Base-by-base conservation (phyloP, 2,113 vertebrate species). In the Megaceryle maxima region DNA sequence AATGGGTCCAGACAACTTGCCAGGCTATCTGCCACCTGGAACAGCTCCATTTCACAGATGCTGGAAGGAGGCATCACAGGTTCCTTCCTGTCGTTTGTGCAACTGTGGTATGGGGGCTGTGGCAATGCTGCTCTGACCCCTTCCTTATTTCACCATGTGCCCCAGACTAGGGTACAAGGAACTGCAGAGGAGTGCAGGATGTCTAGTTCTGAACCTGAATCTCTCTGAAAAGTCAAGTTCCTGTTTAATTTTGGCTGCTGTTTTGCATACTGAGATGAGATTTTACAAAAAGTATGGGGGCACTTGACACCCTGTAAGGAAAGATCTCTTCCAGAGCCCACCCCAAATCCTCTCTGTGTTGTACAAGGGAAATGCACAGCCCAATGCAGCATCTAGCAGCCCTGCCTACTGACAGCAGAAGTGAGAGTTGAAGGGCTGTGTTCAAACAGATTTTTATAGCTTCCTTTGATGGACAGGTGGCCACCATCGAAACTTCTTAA, bases 1-100 rank as follows among this genome's bases (percentile, higher is more conserved):
- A 87, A 92, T 67, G 62, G 73, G 80, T 86, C 51, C 93, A 96
- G 84, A 94, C 55, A 93, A 91, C 92, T 96, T 96, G 68, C 62
- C 82, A 87, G 93, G 63, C 80, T 94, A 95, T 85, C 64, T 90
- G 87, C 72, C 96, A 95, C 93, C 82, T 97, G 88, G 90, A 97
- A 95, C 50, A 44, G 50, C 41, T 94, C 90, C 89, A 88, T 68
- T 84, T 90, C 0, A 0, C 44, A 90, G 83, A 83, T 66, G 48
- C 63, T 86, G 64, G 62, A 72, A 83, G 10, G 16, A 91, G 53
- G 60, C 35, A 69, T 81, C 48, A 75, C 67, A 48, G 50, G 57
- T 82, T 82, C 62, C 74, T 87, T 93, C 48, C 57, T 53, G 83
- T 63, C 33, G 16, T 64, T 63, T 92, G 82, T 66, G 77, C 0